These are phyloP conservation scores for Siniperca scherzeri DNA, from an alignment of 2,797 vertebrate genomes.

Conservation along the genomic window DNA sequence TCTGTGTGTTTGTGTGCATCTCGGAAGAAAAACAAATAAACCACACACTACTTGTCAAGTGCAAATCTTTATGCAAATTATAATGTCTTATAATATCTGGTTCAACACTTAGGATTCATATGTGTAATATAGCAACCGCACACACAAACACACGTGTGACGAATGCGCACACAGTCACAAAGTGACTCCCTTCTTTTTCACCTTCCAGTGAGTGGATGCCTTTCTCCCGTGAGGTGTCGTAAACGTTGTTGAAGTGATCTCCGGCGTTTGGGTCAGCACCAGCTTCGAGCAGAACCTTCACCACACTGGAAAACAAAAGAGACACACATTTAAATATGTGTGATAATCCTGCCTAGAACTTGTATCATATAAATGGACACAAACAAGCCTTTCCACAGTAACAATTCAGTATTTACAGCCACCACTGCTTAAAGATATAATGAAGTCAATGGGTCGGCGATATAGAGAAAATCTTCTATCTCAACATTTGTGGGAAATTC, in stretches of 20 bases:
- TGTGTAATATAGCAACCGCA: slow-evolving; percentile 64
- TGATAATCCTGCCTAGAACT: neutral
- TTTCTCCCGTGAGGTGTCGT: slow-evolving; percentile 92
- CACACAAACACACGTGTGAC: neutral
- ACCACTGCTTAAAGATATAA: neutral
- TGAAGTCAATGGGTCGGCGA: neutral
- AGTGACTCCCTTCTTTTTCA: slow-evolving; percentile 68
- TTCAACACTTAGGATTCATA: slow-evolving; percentile 68
- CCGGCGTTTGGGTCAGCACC: slow-evolving; percentile 94
- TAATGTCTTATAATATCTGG: slow-evolving; percentile 66
- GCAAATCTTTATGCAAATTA: slow-evolving; percentile 88
- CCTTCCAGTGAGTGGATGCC: slow-evolving; percentile 96
- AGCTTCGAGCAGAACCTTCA: slow-evolving; percentile 90
- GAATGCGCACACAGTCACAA: slow-evolving; percentile 10
- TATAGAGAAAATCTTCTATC: neutral
- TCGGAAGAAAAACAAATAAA: slow-evolving; percentile 88
- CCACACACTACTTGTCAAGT: slow-evolving; percentile 83
- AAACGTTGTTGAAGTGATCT: slow-evolving; percentile 95
- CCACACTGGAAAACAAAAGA: slow-evolving; percentile 82
- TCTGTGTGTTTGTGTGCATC: slow-evolving; percentile 71
- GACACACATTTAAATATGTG: slow-evolving; percentile 16
- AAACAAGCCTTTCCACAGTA: neutral
- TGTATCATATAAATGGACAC: neutral
- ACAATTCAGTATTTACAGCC: neutral
- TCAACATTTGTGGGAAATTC: neutral